phyloP scores from a whole-genome alignment of 2,113 vertebrate genomes.

The Scalopus aquaticus region DNA sequence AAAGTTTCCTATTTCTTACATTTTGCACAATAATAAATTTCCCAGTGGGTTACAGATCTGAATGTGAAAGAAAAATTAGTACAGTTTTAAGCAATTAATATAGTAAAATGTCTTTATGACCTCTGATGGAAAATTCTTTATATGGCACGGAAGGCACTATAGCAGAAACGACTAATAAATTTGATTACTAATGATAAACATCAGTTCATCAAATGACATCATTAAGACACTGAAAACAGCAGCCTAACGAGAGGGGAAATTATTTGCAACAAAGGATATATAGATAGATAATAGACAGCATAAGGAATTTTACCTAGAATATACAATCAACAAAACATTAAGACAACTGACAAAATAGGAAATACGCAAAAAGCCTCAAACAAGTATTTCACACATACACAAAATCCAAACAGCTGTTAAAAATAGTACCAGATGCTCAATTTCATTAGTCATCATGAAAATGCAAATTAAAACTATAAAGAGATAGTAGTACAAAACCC shows the following conservation, averaged over 20 bases:
- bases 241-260: not conserved
- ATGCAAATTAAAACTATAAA: slow-evolving; percentile 36
- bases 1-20: slow-evolving; percentile 17
- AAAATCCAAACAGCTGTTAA: not conserved
- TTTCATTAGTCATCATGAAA: slow-evolving; percentile 19
- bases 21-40: not conserved
- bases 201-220: not conserved
- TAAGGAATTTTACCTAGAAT: slow-evolving; percentile 5
- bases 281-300: not conserved
- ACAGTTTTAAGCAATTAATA: not conserved
- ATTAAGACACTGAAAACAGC: not conserved
- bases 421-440: not conserved
- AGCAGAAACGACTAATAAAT: slow-evolving; percentile 9
- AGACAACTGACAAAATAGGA: slow-evolving; percentile 11
- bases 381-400: not conserved
- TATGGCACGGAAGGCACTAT: not conserved
- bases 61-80: slow-evolving; percentile 31
- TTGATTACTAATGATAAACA: not conserved
- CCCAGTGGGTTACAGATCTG: not conserved
- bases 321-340: slow-evolving; percentile 6
- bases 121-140: not conserved
- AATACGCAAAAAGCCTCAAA: not conserved
- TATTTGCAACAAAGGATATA: not conserved
- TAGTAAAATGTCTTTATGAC: slow-evolving; percentile 11
- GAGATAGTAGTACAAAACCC: not conserved